Evolutionary conservation across 2,113 vertebrate genomes (phyloP).

Genomic region (Sinocyclocheilus grahami): DNA sequence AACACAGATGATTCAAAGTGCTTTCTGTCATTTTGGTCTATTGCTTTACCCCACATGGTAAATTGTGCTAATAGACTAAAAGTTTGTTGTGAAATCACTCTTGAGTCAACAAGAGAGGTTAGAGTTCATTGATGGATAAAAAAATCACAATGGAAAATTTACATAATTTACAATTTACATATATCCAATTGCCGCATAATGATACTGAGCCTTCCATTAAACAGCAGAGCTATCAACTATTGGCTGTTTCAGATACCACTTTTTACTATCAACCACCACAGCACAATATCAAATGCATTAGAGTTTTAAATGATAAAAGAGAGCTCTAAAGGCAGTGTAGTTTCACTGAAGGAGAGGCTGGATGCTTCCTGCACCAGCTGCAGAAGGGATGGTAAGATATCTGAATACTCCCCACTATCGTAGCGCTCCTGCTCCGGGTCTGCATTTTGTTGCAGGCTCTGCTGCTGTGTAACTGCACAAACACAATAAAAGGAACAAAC

Average conservation of each 20-base stretch:
- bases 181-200: not conserved
- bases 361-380: constrained; percentile 50
- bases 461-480: constrained; percentile 12
- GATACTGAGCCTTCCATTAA: not conserved
- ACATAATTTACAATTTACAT: not conserved
- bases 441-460: not conserved
- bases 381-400: constrained; percentile 52
- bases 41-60: not conserved
- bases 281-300: not conserved
- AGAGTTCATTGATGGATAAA: not conserved
- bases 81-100: not conserved
- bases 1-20: not conserved
- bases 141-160: not conserved
- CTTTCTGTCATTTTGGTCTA: not conserved
- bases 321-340: constrained; percentile 7
- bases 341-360: constrained; percentile 6
- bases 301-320: not conserved
- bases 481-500: not conserved
- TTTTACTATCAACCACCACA: not conserved
- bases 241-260: not conserved
- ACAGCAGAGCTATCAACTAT: not conserved
- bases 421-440: not conserved
- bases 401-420: constrained; percentile 23
- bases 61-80: not conserved
- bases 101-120: not conserved